Evolutionary conservation across 2,113 vertebrate genomes (phyloP), one percentile per base, ranked within the genome.

Genomic region (Spizaetus ornatus): DNA sequence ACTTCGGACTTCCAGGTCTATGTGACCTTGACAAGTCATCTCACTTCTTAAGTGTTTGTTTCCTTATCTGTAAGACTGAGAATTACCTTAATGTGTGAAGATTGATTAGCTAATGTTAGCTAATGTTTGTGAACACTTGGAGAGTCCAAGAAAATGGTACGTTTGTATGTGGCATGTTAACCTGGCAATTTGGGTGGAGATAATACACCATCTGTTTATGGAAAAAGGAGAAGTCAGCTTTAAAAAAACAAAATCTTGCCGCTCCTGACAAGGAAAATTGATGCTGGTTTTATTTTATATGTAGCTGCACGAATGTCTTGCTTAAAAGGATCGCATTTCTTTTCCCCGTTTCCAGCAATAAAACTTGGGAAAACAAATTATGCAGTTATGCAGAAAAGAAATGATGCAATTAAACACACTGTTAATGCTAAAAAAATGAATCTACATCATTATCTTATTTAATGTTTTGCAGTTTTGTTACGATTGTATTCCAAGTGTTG

Each of bases 1-100:
- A 81, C 63, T 97, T 95, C 65, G 95, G 83, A 65, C 58, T 79
- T 95, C 48, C 59, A 82, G 29, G 32, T 95, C 90, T 93, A 2
- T 79, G 38, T 93, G 90, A 95, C 94, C 86, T 97, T 96, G 86
- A 87, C 56, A 86, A 76, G 56, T 83, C 81, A 48, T 36, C 27
- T 70, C 38, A 65, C 67, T 90, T 80, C 45, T 42, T 29, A 34
- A 58, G 34, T 32, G 32, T 71, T 88, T 86, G 27, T 66, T 92
- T 86, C 55, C 16, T 62, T 73, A 47, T 36, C 77, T 91, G 34
- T 45, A 82, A 76, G 78, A 31, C 32, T 71, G 69, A 70, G 65
- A 89, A 83, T 82, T 88, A 45, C 21, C 43, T 67, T 86, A 56
- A 55, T 29, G 56, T 38, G 47, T 74, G 43, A 67, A 62, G 19